Evolutionary conservation across 2,113 vertebrate genomes (phyloP).

Genomic region (Rattus rattus): DNA sequence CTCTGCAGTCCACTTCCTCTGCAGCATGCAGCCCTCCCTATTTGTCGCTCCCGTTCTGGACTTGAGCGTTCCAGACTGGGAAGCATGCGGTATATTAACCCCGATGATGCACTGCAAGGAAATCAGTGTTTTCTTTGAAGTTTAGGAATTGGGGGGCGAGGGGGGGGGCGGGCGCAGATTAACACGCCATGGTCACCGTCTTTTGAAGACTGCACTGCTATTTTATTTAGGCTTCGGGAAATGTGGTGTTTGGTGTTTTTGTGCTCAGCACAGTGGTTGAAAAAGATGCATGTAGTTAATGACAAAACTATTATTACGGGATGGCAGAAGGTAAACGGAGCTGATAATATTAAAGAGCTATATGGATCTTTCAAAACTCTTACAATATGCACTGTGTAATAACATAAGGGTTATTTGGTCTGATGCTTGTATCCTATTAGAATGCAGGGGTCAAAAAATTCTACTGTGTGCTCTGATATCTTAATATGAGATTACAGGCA

Average conservation of each 20-base stretch:
- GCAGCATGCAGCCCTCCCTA: conserved; percentile 73
- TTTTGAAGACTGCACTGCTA: conserved; percentile 61
- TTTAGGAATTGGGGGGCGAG: conserved; percentile 67
- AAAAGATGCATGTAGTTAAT: conserved; percentile 62
- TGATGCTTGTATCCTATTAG: conserved; percentile 33
- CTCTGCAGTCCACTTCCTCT: conserved; percentile 69
- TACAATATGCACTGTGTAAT: neutral
- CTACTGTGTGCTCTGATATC: conserved; percentile 66
- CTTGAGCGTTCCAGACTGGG: conserved; percentile 69
- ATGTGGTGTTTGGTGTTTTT: conserved; percentile 66
- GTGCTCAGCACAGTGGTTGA: conserved; percentile 62
- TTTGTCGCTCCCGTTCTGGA: conserved; percentile 70
- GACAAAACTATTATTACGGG: conserved; percentile 61
- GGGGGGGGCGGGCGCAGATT: conserved; percentile 16
- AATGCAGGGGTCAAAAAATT: conserved; percentile 46
- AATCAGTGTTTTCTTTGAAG: conserved; percentile 58
- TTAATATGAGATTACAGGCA: conserved; percentile 64
- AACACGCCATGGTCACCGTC: conserved; percentile 62
- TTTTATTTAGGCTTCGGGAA: conserved; percentile 73
- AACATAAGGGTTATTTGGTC: conserved; percentile 27
- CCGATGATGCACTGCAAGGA: conserved; percentile 28
- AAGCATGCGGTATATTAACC: conserved; percentile 70
- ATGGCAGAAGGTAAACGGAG: conserved; percentile 64
- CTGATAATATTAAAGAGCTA: conserved; percentile 70
- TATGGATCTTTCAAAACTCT: neutral